phyloP scores from a whole-genome alignment of 2,888 invertebrate genomes.

The Aspidiotus destructor region DNA sequence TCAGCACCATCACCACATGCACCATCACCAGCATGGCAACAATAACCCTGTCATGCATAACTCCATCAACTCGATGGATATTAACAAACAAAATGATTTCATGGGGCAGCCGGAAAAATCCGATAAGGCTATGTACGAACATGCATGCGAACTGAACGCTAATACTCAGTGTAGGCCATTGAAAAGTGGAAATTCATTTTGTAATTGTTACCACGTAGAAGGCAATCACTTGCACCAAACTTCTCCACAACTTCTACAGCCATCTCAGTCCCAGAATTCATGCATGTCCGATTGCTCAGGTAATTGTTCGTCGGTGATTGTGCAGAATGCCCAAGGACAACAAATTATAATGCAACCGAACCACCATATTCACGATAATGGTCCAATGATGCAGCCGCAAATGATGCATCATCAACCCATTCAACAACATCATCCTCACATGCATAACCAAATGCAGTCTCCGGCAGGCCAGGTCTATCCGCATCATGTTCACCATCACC shows the following conservation, averaged over 20 bases:
- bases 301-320: constrained; percentile 12
- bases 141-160: background rate
- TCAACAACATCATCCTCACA: constrained; percentile 17
- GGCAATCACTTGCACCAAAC: constrained; percentile 1
- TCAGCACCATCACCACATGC: background rate
- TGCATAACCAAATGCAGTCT: constrained; percentile 26
- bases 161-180: constrained; percentile 7
- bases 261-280: background rate
- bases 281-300: constrained; percentile 18
- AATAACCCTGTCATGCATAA: constrained; percentile 11
- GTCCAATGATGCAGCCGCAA: constrained; percentile 16
- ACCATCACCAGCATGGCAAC: background rate
- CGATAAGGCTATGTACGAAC: constrained; percentile 10
- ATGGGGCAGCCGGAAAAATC: background rate
- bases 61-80: background rate
- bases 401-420: constrained; percentile 8
- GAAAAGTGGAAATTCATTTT: constrained; percentile 14
- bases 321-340: constrained; percentile 19
- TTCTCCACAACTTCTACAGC: background rate
- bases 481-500: constrained; percentile 22
- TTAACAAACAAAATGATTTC: background rate
- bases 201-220: constrained; percentile 27
- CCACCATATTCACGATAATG: constrained; percentile 21
- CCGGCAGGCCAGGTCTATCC: constrained; percentile 26
- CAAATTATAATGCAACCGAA: constrained; percentile 9